Conservation (phyloP, 2,888 invertebrate species). For the Drosophila maculinotata region DNA sequence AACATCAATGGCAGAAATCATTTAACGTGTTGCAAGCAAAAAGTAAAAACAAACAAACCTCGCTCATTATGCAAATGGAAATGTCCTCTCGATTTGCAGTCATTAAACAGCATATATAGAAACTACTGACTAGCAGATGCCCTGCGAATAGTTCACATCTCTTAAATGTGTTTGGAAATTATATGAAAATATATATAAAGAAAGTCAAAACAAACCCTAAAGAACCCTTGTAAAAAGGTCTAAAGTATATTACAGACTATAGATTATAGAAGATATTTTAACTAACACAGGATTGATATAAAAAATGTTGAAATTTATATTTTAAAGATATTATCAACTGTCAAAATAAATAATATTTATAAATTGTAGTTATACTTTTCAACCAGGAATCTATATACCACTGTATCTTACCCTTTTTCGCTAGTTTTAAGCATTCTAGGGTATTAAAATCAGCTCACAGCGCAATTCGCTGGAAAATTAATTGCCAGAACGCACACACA, state of each 20-base stretch:
- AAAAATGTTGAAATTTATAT: too few relatives aligned
- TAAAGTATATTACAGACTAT: too few relatives aligned
- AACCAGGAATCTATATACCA: too few relatives aligned
- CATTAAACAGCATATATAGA: conserved; percentile 55
- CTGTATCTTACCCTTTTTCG: neutral
- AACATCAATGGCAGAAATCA: conserved; percentile 19
- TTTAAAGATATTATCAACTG: too few relatives aligned
- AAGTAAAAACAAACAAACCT: neutral
- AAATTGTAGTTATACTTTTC: too few relatives aligned
- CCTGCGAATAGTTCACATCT: neutral
- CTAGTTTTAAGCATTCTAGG: neutral
- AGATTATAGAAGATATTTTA: too few relatives aligned
- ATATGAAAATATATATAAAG: too few relatives aligned
- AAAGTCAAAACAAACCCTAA: too few relatives aligned
- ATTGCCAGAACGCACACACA: conserved; percentile 45
- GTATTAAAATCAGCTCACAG: conserved; percentile 36
- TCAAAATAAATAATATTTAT: too few relatives aligned
- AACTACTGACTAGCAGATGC: conserved; percentile 2
- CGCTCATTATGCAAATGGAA: conserved; percentile 68
- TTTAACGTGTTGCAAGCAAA: conserved; percentile 4
- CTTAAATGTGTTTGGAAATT: too few relatives aligned
- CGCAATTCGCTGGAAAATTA: conserved; percentile 66
- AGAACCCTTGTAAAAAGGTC: too few relatives aligned
- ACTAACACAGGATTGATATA: too few relatives aligned
- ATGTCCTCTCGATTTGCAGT: conserved; percentile 43